phyloP scores from a whole-genome alignment of 2,113 vertebrate genomes.

The Lepisosteus oculatus region DNA sequence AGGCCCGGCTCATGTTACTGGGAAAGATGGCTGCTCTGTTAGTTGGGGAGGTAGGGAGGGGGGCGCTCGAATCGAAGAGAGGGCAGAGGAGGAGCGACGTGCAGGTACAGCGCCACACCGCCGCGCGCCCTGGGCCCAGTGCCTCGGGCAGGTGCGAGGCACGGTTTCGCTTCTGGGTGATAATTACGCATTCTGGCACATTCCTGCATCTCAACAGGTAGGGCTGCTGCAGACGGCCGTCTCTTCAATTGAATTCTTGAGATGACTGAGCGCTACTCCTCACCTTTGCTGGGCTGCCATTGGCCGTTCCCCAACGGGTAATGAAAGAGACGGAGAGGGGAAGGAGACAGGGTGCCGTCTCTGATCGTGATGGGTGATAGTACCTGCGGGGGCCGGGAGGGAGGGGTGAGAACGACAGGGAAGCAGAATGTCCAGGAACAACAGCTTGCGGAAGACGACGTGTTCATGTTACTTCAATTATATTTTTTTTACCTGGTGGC shows the following conservation, averaged over 20 bases:
- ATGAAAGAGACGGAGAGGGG: too few species aligned
- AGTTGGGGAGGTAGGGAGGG: conserved; percentile 18
- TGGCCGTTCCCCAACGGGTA: too few species aligned
- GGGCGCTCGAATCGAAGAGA: conserved; percentile 33
- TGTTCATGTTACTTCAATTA: neutral
- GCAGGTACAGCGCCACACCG: neutral
- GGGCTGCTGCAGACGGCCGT: too few species aligned
- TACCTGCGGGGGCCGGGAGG: too few species aligned
- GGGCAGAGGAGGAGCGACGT: conserved; percentile 27
- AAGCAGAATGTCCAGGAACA: neutral
- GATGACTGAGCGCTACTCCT: too few species aligned
- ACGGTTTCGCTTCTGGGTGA: too few species aligned
- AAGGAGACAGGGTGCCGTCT: too few species aligned
- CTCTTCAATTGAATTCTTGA: too few species aligned
- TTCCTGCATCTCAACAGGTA: neutral
- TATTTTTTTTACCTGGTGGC: too few species aligned
- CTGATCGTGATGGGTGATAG: too few species aligned
- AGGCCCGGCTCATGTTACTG: conserved; percentile 59
- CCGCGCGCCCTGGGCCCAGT: neutral
- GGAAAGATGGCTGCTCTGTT: conserved; percentile 42
- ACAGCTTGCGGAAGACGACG: neutral
- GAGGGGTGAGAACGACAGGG: neutral
- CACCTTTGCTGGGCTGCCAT: too few species aligned
- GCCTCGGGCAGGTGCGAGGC: conserved; percentile 3
- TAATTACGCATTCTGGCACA: conserved; percentile 6